Conservation (phyloP, 1,140 invertebrate genomes). For the Micrasema longulum region DNA sequence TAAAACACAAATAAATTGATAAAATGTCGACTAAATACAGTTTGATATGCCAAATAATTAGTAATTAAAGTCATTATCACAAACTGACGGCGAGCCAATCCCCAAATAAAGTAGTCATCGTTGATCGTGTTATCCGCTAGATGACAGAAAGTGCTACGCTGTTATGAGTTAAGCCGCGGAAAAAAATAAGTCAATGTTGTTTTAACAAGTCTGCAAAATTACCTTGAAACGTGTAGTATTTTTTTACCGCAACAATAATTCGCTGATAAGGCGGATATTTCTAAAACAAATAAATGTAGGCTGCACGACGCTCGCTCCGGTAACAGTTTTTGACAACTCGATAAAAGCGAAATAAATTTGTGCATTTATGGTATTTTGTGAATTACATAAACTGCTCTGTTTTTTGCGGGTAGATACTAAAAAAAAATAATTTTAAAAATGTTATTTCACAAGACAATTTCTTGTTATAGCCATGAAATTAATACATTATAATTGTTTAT, state of each 20-base stretch:
- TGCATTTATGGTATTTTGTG: constrained; percentile 7
- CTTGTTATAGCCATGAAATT: too few species aligned
- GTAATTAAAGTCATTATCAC: constrained; percentile 44
- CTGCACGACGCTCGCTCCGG: constrained; percentile 30
- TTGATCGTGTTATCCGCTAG: background rate
- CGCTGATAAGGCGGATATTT: constrained; percentile 23
- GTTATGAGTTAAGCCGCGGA: background rate
- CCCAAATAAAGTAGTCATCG: constrained; percentile 31
- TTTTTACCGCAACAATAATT: constrained; percentile 28
- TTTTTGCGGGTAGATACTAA: constrained; percentile 8
- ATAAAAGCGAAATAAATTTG: constrained; percentile 19
- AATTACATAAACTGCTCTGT: background rate
- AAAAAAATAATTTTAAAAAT: too few species aligned
- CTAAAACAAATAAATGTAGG: constrained; percentile 32
- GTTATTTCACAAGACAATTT: too few species aligned
- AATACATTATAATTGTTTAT: too few species aligned
- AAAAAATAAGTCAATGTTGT: background rate
- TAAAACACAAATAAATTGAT: constrained; percentile 9
- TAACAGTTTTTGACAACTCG: constrained; percentile 36
- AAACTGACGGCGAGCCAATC: constrained; percentile 29
- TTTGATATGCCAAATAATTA: background rate
- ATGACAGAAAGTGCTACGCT: constrained; percentile 8
- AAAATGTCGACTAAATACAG: background rate
- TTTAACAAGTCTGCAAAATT: constrained; percentile 18
- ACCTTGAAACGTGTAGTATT: constrained; percentile 6